Evolutionary conservation across 2,797 vertebrate genomes (phyloP).

Genomic region (Spinus pinus): DNA sequence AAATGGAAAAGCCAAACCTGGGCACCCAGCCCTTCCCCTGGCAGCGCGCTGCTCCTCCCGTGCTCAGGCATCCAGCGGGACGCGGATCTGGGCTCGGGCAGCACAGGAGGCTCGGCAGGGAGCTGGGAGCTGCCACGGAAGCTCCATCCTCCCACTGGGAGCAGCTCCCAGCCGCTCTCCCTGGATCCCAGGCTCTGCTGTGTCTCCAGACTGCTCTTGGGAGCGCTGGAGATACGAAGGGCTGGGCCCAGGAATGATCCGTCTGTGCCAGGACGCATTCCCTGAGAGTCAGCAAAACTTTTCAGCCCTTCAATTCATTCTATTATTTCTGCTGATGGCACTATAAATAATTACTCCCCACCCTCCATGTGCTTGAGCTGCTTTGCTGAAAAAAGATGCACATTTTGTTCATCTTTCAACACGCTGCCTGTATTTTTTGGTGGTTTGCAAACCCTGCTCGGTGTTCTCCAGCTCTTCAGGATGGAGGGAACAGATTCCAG

Average conservation of each 20-base stretch:
- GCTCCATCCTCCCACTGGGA: background rate
- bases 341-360: conserved; percentile 64
- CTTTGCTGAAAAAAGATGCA: conserved; percentile 32
- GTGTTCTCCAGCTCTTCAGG: background rate
- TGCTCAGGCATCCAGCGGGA: background rate
- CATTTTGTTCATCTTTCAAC: background rate
- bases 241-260: background rate
- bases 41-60: background rate
- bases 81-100: background rate
- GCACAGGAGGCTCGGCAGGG: background rate
- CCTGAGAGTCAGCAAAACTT: conserved; percentile 64
- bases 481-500: background rate
- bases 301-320: conserved; percentile 54
- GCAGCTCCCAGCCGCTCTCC: accelerated
- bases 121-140: background rate
- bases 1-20: conserved; percentile 7
- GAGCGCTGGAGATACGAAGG: background rate
- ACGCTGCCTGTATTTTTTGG: background rate
- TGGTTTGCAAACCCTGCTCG: background rate
- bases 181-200: background rate
- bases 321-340: conserved; percentile 54
- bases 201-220: background rate
- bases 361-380: conserved; percentile 14
- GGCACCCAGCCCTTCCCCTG: background rate
- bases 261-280: background rate